phyloP scores from a whole-genome alignment of 2,888 invertebrate species.

The Chrysodeixis includens region DNA sequence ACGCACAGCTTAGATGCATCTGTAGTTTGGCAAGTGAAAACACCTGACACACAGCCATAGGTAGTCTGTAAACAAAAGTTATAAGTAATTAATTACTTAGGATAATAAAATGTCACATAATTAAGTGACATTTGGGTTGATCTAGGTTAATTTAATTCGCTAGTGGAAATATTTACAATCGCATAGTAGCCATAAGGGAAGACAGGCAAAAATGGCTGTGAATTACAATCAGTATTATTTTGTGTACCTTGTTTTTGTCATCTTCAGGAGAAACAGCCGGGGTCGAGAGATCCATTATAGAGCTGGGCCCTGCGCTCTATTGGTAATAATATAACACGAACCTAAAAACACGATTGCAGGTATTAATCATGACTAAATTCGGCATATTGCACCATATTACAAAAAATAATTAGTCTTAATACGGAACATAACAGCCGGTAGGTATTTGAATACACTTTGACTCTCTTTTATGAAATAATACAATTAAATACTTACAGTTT shows the following conservation, averaged over 20 bases:
- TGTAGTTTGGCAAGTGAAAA: constrained; percentile 69
- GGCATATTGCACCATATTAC: constrained; percentile 21
- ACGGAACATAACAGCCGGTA: background rate
- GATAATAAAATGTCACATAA: background rate
- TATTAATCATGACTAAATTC: background rate
- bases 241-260: constrained; percentile 22
- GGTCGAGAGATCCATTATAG: constrained; percentile 16
- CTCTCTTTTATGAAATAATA: background rate
- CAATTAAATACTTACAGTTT: background rate
- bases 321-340: background rate
- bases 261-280: constrained; percentile 2
- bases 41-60: constrained; percentile 62
- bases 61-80: constrained; percentile 61
- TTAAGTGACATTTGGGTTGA: background rate
- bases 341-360: background rate
- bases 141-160: background rate
- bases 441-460: background rate
- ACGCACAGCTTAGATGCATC: constrained; percentile 71
- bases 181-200: background rate
- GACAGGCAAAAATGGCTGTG: background rate
- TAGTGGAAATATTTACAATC: background rate
- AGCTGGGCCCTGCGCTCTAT: background rate
- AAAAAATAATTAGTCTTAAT: background rate
- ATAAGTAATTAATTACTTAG: no score
- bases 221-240: background rate